Evolutionary conservation across 92 coral and sea anemone genomes (phyloP), one percentile per base, ranked within the genome.

Genomic region (Phenganax marumi): DNA sequence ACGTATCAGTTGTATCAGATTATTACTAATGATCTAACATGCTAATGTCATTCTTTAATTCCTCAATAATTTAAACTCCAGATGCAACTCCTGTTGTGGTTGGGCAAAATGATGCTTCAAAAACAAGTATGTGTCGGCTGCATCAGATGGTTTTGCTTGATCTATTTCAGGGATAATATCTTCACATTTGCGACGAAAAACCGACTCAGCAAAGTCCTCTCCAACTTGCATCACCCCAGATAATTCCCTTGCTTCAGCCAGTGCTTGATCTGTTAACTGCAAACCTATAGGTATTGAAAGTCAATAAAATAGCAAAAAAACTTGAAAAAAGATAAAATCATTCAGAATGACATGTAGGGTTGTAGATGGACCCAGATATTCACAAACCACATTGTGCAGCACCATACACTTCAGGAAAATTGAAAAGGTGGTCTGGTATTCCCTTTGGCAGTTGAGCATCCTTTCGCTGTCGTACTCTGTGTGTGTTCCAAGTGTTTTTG

Each of bases 211-310:
- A 77, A 47, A 90, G 57, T 90, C 90, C 25, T 75, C 93, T 56
- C 93, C 93, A 62, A 84, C 84, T 57, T 86, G 33, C 92, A 89
- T 89, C 26, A 86, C 90, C 1, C 90, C 90, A n/a, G 88, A 86
- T 50, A 89, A 7, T 84, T 64, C 81, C n/a, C 86, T 87, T 43
- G 84, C 90, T 68, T 86, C 92, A 79, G 74, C 87, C 65, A 89
- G 83, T 56, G 86, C 92, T 60, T 89, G 90, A 58, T 77, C 55
- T 26, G 52, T 77, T 53, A 77, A n/a, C 49, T 52, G 81, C 53
- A 77, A 39, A 56, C 81, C 81, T 77, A 52, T 55, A 73, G 53
- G 43, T 33, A 33, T 33, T 33, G 43, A 33, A 33, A 4, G 4
- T 33, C 1, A 33, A 33, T n/a, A 33, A 33, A 33, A 33, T 56